Conservation (phyloP, 2,797 vertebrate genomes). For the Scolopax rusticola region DNA sequence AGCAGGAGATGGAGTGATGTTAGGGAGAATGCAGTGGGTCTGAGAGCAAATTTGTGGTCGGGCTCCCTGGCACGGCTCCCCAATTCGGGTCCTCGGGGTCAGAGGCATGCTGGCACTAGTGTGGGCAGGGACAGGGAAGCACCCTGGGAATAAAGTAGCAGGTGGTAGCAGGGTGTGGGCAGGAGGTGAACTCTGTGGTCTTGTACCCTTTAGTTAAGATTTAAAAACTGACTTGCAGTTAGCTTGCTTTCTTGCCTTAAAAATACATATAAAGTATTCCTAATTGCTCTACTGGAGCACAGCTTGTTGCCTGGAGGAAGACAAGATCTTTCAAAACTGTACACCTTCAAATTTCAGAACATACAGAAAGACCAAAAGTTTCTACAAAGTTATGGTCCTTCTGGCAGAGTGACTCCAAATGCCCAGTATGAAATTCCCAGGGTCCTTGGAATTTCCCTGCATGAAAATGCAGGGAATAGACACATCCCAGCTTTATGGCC, state of each 20-base stretch:
- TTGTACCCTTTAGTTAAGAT: not conserved
- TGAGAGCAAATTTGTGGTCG: not conserved
- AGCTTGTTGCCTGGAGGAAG: not conserved
- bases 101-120: not conserved
- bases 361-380: not conserved
- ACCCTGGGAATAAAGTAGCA: not conserved
- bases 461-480: not conserved
- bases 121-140: not conserved
- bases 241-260: not conserved
- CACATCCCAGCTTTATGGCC: not conserved
- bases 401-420: not conserved
- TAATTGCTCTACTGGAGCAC: not conserved
- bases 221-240: not conserved
- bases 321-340: not conserved
- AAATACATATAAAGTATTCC: not conserved
- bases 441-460: not conserved
- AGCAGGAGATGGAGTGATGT: not conserved
- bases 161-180: not conserved
- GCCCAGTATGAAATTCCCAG: not conserved
- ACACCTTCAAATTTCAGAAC: not conserved
- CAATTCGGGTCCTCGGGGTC: not conserved
- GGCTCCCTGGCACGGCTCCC: not conserved
- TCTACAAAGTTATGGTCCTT: not conserved
- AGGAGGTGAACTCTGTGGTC: not conserved
- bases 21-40: not conserved